phyloP scores from a whole-genome alignment of 2,797 vertebrate genomes.

The Ispidina lecontei region DNA sequence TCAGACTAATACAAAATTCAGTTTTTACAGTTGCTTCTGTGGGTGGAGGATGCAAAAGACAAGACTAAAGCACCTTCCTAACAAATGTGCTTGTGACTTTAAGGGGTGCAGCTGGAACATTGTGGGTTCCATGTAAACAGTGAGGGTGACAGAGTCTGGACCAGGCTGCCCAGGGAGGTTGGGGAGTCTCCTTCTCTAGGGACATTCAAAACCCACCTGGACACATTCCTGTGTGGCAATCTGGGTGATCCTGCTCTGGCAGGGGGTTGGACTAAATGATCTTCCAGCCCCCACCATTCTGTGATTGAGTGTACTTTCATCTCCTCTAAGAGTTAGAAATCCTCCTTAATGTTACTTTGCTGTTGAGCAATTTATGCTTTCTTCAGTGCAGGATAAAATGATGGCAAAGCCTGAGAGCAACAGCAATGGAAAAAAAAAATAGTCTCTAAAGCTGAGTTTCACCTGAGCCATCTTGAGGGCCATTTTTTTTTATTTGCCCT shows the following conservation, averaged over 20 bases:
- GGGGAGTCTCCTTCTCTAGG: no score
- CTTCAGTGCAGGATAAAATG: neutral
- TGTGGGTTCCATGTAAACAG: no score
- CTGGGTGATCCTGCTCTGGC: no score
- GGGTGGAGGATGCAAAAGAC: slow-evolving; percentile 22
- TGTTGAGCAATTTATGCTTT: slow-evolving; percentile 9
- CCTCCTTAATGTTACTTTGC: slow-evolving; percentile 5
- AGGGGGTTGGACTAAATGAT: no score
- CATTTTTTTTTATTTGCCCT: neutral
- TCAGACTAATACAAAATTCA: neutral
- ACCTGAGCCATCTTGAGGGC: neutral
- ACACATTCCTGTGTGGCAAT: no score
- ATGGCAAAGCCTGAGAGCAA: neutral
- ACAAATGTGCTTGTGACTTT: neutral
- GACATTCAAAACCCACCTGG: no score
- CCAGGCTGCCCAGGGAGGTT: no score
- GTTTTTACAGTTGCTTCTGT: slow-evolving; percentile 13
- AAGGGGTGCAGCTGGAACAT: no score
- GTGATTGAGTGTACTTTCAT: neutral
- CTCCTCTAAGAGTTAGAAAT: slow-evolving; percentile 2
- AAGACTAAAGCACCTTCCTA: neutral
- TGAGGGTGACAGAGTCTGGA: no score
- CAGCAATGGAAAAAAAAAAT: neutral
- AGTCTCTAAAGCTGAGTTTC: neutral
- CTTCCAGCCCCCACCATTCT: no score